Conservation (phyloP, 2,888 invertebrate species). For the Leptinotarsa tumamoca region DNA sequence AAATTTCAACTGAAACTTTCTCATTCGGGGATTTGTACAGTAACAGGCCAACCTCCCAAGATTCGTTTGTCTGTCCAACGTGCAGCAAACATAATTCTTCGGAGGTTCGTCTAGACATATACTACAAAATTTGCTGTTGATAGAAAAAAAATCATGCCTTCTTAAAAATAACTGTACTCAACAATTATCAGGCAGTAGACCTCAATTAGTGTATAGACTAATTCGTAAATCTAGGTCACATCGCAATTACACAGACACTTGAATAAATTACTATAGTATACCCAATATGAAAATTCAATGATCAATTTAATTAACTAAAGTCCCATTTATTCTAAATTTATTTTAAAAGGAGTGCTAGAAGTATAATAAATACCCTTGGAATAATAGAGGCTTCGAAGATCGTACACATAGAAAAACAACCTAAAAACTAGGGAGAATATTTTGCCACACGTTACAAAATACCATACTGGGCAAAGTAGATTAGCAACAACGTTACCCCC, state of each 20-base stretch:
- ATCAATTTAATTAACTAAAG: constrained; percentile 20
- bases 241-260: constrained; percentile 4
- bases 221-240: neutral
- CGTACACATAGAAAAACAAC: neutral
- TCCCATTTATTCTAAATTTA: constrained; percentile 25
- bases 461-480: too few species aligned
- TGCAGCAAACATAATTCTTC: too few species aligned
- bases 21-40: too few species aligned
- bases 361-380: constrained; percentile 28
- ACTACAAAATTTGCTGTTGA: neutral
- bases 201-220: neutral
- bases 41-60: too few species aligned
- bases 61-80: too few species aligned
- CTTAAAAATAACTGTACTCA: neutral
- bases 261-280: constrained; percentile 13
- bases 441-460: too few species aligned
- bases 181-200: constrained; percentile 8
- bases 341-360: constrained; percentile 30
- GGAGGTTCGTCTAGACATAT: too few species aligned
- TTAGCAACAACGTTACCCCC: too few species aligned
- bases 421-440: neutral
- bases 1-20: too few species aligned
- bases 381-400: constrained; percentile 17
- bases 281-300: constrained; percentile 6
- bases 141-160: neutral